Evolutionary conservation across 2,888 invertebrate species (phyloP).

Genomic region (Drosophila sordidapex): DNA sequence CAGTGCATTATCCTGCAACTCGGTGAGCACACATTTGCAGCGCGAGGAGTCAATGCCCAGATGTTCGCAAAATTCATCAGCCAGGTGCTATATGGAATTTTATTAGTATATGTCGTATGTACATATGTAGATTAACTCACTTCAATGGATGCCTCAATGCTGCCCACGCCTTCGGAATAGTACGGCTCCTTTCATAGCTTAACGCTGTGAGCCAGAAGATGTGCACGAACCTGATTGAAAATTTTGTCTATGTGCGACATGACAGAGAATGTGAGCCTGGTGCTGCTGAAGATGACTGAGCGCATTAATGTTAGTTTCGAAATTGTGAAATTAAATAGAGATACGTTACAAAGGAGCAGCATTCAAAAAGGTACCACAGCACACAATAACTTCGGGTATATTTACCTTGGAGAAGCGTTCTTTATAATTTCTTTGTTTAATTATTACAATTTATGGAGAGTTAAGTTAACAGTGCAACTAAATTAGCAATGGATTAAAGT

Average conservation of each 20-base stretch:
- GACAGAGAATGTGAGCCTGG: background rate
- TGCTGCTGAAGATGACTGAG: slow-evolving; percentile 13
- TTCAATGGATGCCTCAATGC: slow-evolving; percentile 84
- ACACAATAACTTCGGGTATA: background rate
- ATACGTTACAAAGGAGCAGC: slow-evolving; percentile 21
- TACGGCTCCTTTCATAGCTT: slow-evolving; percentile 92
- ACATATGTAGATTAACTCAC: slow-evolving; percentile 56
- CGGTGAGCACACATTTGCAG: slow-evolving; percentile 61
- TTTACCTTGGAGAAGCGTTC: background rate
- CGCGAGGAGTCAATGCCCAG: slow-evolving; percentile 84
- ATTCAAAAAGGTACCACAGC: background rate
- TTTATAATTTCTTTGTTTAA: background rate
- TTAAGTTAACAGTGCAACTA: background rate
- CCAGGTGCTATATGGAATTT: slow-evolving; percentile 86
- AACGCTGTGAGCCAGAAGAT: slow-evolving; percentile 88
- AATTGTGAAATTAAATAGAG: slow-evolving; percentile 6
- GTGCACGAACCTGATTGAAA: slow-evolving; percentile 88
- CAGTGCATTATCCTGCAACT: slow-evolving; percentile 86
- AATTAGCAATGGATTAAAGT: background rate
- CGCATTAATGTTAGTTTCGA: slow-evolving; percentile 3
- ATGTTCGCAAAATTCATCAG: slow-evolving; percentile 84
- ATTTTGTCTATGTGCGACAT: slow-evolving; percentile 87
- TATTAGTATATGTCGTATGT: background rate
- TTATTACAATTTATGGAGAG: background rate
- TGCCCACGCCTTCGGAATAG: slow-evolving; percentile 86